Percentiles rank a stretch among this genome's conserved stretches.
Evolutionary conservation across 53 echinoderm and acorn worm species (phyloP).

Genomic region (Henricia sp.): DNA sequence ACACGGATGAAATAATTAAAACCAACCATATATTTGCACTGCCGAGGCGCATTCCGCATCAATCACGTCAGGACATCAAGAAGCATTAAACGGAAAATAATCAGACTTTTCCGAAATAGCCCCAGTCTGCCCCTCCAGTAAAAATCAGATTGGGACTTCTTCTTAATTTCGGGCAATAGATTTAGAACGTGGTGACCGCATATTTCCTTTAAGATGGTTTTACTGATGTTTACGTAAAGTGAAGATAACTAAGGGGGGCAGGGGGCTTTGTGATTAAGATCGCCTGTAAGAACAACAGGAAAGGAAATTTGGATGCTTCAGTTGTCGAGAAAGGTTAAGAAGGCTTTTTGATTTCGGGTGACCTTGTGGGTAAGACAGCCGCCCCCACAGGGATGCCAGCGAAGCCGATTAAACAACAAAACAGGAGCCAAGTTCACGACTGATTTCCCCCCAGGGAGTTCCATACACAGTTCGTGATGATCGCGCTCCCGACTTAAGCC

Average conservation of each 20-base stretch:
- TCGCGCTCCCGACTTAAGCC: not conserved
- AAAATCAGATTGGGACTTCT: not conserved
- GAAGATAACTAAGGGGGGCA: not conserved
- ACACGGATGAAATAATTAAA: constrained; percentile 27
- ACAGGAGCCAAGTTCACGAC: not conserved
- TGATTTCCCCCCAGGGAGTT: constrained; percentile 2
- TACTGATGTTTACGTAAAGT: too few relatives aligned
- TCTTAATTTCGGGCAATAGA: too few relatives aligned
- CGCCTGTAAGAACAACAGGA: constrained; percentile 22
- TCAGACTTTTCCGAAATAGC: not conserved
- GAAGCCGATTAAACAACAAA: not conserved
- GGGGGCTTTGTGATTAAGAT: not conserved
- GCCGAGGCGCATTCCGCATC: not conserved
- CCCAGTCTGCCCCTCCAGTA: not conserved
- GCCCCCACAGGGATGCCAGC: not conserved
- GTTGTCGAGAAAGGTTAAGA: not conserved
- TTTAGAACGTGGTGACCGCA: too few relatives aligned
- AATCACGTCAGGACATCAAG: constrained; percentile 10
- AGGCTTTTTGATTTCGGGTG: not conserved
- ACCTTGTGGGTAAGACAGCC: not conserved
- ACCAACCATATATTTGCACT: not conserved
- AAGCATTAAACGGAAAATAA: not conserved
- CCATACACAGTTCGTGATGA: not conserved
- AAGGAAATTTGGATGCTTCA: not conserved
- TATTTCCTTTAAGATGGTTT: too few relatives aligned